Evolutionary conservation across 2,797 vertebrate species (phyloP), one percentile per base, ranked within the genome.

Genomic region (Lindbergichthys nudifrons): DNA sequence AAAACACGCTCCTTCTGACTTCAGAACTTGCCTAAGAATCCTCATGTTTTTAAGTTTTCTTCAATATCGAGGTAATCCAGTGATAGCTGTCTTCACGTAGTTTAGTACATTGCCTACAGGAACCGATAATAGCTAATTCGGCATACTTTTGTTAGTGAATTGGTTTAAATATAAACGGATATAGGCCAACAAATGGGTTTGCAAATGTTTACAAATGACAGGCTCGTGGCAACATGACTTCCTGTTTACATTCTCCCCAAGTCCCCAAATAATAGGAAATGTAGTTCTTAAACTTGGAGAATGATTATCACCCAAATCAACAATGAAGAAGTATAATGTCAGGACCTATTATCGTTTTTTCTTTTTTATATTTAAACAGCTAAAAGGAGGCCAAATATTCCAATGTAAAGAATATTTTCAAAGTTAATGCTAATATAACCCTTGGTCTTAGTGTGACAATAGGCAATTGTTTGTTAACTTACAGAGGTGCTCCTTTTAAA

Each of bases 221-320:
- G 7, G 23, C n/a, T 47, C 32, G 32, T 36, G 8, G 32, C 32
- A 36, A 36, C 8, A 36, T 26, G 13, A 50, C 21, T 60, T 68
- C 54, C 30, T 69, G 36, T 69, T 69, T 69, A 19, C 36, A 30
- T 41, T 36, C 32, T 8, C 43, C 15, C 12, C 4, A 56, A 26
- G 2, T 11, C 45, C 16, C 12, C 18, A 42, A 43, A 64, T 52
- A 8, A 64, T 26, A 46, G 26, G 41, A 65, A 26, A 0, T 70
- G 42, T 57, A 36, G 51, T 45, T 59, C 10, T 1, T 30, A 52
- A 52, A 23, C 10, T 21, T 3, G 18, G 3, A 10, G 6, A 21
- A 42, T 14, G 4, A 43, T 36, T 51, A 16, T 15, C 23, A 42
- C 9, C 14, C 36, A 32, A 16, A 36, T 11, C 5, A 26, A 14